Base-by-base conservation (phyloP, 2,888 invertebrate species). In the Pardosa pseudoannulata region DNA sequence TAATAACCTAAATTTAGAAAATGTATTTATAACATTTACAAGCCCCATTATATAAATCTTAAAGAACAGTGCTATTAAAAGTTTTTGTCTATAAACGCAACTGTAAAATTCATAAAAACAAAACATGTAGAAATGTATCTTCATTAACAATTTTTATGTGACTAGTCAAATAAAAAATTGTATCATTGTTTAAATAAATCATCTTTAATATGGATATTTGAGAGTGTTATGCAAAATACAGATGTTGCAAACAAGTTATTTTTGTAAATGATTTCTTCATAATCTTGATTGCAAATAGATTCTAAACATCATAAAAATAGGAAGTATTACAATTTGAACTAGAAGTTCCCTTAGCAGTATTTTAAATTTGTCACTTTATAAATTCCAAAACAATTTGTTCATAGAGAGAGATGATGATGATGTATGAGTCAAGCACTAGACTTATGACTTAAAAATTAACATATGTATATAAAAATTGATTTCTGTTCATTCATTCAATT, bases 261-360 rank as follows among this genome's bases (percentile, higher is more conserved):
- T 16, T 46, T 46, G 9, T 56, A 23, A 56, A 56, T 56, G 5
- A 56, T 56, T 2, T 46, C 46, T 56, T 56, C 56, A 56, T 56
- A 56, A 56, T 23, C 19, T 56, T 56, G 56, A 56, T 56, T 56
- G 56, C 56, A 56, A 23, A 56, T 56, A 23, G 19, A 56, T 56
- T 56, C 16, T 56, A 23, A 56, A 56, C 56, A 56, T 56, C 56
- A 56, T 56, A 56, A 56, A 56, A 56, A 56, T 56, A 56, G 56
- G 46, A 56, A 56, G 41, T 46, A 46, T 56, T 56, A 56, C 56
- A 56, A 6, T 56, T 23, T 56, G n/a, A 56, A 56, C 23, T 56
- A 56, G 19, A 56, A 56, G 23, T 56, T 56, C 23, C 16, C 56
- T 56, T 11, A 56, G 56, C 56, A 56, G 19, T 56, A 56, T 56